Conservation (phyloP, 1,140 invertebrate species). For the Dinothrombium tinctorium region DNA sequence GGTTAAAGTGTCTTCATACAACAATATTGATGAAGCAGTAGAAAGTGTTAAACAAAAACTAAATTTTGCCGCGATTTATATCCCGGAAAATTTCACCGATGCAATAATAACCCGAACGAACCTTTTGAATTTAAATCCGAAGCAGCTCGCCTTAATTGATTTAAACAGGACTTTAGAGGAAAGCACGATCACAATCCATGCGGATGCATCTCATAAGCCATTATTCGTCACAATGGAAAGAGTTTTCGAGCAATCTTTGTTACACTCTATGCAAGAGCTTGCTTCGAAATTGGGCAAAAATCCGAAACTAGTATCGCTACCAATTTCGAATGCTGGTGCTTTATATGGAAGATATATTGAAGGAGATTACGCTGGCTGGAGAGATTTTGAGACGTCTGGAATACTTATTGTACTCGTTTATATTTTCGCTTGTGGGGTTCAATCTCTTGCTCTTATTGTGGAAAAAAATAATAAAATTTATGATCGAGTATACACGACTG, state of each 20-base stretch:
- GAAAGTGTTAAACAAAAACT: conserved; percentile 8
- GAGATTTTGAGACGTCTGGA: not conserved
- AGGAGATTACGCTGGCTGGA: not conserved
- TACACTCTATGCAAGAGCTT: not conserved
- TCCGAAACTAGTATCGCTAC: not conserved
- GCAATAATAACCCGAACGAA: conserved; percentile 5
- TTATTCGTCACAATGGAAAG: not conserved
- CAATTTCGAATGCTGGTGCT: not conserved
- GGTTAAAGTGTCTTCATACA: not conserved
- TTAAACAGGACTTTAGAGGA: not conserved
- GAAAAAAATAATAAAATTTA: conserved; percentile 69
- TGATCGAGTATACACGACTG: conserved; percentile 37
- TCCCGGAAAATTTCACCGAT: conserved; percentile 8
- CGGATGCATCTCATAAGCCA: conserved; percentile 3
- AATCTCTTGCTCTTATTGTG: not conserved
- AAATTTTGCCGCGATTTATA: conserved; percentile 11
- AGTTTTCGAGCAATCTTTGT: not conserved
- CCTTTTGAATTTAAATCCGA: too few relatives aligned
- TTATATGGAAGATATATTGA: not conserved
- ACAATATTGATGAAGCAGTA: conserved; percentile 1
- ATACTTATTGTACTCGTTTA: conserved; percentile 1
- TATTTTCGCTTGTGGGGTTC: not conserved
- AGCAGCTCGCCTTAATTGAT: not conserved
- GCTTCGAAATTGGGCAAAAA: not conserved
- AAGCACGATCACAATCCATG: not conserved